Percentiles rank a stretch among this genome's conserved stretches.
These are phyloP conservation scores for Sebastes umbrosus DNA, from an alignment of 2,797 vertebrate genomes.

Conservation along the genomic window DNA sequence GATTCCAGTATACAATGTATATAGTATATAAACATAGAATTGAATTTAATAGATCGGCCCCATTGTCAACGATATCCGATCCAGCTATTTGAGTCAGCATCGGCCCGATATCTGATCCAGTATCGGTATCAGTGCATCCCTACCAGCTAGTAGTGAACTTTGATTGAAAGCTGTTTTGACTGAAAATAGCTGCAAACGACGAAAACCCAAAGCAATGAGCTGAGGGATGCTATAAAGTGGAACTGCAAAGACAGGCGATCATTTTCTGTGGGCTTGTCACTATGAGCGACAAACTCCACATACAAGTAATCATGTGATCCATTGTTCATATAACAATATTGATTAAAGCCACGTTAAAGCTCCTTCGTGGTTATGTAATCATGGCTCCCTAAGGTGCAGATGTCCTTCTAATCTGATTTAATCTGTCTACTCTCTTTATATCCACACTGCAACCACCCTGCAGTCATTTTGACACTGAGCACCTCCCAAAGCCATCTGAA, in stretches of 20 bases:
- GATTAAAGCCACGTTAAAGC: neutral
- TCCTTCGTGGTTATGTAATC: neutral
- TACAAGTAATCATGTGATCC: neutral
- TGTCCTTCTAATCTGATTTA: conserved; percentile 14
- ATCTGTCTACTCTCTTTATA: neutral
- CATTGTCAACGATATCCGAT: too few species aligned
- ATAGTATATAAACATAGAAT: too few species aligned
- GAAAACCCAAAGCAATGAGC: neutral
- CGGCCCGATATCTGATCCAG: too few species aligned
- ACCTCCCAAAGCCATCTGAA: conserved; percentile 11
- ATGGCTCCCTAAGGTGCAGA: neutral
- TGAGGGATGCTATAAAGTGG: neutral
- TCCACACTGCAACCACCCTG: conserved; percentile 2
- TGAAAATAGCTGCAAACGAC: neutral
- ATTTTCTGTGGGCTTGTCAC: neutral
- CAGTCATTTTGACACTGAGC: conserved; percentile 6
- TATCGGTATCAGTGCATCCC: too few species aligned
- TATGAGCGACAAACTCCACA: neutral
- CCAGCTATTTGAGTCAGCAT: too few species aligned
- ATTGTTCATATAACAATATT: neutral
- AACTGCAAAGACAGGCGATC: neutral
- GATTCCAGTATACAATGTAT: too few species aligned
- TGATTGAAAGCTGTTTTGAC: neutral
- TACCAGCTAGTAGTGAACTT: neutral
- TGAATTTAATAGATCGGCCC: too few species aligned